These are phyloP conservation scores for Microctenopoma steveboyesi DNA, from an alignment of 2,797 vertebrate species.

Conservation along the genomic window DNA sequence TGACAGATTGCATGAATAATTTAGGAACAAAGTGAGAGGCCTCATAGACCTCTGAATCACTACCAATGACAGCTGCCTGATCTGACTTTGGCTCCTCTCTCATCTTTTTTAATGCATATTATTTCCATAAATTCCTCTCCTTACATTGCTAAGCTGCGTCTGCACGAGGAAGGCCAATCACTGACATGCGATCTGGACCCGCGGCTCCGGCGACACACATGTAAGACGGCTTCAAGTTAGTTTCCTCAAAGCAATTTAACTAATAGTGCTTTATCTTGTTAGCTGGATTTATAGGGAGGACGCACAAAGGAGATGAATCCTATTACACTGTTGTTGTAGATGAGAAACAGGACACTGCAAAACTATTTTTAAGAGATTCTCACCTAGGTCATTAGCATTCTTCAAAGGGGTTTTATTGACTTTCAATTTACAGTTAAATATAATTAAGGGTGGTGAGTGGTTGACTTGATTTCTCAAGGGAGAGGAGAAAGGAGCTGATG, in stretches of 20 bases:
- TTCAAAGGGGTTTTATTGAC: constrained; percentile 40
- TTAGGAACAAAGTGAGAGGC: constrained; percentile 80
- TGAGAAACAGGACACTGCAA: constrained; percentile 24
- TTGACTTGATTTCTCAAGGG: constrained; percentile 26
- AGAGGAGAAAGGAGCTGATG: not conserved
- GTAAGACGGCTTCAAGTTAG: not conserved
- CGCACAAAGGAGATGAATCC: constrained; percentile 8
- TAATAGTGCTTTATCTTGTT: not conserved
- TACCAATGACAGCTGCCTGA: constrained; percentile 76
- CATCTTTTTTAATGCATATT: constrained; percentile 80
- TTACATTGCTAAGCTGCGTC: constrained; percentile 50
- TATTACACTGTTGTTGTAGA: constrained; percentile 13
- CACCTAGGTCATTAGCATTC: constrained; percentile 35
- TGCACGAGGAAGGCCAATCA: constrained; percentile 40
- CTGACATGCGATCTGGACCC: constrained; percentile 20
- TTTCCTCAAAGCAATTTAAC: constrained; percentile 6
- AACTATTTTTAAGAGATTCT: constrained; percentile 23
- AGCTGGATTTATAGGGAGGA: constrained; percentile 8
- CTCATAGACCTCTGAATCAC: constrained; percentile 82
- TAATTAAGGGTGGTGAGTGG: constrained; percentile 18
- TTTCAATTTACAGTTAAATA: constrained; percentile 41
- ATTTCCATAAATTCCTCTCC: constrained; percentile 78
- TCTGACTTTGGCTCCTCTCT: constrained; percentile 67
- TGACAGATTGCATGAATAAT: constrained; percentile 84
- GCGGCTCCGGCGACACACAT: constrained; percentile 3